These are phyloP conservation scores for Cheilinus undulatus DNA, from an alignment of 2,113 vertebrate genomes.

Conservation along the genomic window DNA sequence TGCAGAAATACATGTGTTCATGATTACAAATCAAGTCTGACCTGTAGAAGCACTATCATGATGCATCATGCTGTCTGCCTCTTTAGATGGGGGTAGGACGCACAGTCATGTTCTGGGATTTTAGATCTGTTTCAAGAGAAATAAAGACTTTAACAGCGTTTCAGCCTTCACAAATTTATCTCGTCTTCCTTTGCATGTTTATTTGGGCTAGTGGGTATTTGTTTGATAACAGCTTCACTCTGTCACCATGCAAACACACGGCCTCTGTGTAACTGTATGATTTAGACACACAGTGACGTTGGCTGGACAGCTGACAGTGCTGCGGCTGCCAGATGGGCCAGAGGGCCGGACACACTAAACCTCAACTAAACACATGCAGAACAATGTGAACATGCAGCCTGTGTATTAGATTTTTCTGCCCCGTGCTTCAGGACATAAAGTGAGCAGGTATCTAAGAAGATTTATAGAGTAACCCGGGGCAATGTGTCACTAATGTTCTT, in stretches of 20 bases:
- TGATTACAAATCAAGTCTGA: slow-evolving; percentile 3
- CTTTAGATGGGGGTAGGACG: not conserved
- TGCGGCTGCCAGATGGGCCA: not conserved
- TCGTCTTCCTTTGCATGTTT: not conserved
- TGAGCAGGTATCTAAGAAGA: not conserved
- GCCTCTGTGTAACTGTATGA: not conserved
- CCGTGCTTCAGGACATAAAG: not conserved
- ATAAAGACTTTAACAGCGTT: not conserved
- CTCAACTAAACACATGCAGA: not conserved
- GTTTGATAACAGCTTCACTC: not conserved
- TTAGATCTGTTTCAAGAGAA: not conserved
- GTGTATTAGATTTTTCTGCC: not conserved
- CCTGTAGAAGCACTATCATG: not conserved
- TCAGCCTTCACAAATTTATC: not conserved
- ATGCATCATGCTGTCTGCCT: not conserved
- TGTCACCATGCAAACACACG: not conserved
- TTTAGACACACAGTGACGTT: slow-evolving; percentile 1
- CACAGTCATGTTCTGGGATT: not conserved
- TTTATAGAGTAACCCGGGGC: not conserved
- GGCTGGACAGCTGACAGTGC: not conserved
- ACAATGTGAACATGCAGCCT: slow-evolving; percentile 3
- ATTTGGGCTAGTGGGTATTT: not conserved
- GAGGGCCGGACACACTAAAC: not conserved
- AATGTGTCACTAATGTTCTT: not conserved
- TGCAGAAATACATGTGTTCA: not conserved